Conservation (phyloP, 2,113 vertebrate genomes). For the Accipiter virgatus region DNA sequence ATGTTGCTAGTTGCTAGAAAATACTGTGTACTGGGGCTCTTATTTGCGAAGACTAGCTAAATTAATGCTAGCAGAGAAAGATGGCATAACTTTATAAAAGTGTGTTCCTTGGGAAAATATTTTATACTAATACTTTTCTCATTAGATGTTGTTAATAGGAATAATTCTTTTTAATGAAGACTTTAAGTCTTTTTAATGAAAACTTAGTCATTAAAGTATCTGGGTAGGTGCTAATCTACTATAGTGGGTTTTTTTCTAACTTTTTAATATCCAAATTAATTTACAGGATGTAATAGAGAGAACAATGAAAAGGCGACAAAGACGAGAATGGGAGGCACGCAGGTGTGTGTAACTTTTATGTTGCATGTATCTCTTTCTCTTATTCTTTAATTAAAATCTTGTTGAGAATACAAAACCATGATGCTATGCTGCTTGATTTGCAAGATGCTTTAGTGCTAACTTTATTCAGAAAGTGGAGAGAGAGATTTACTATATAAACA, state of each 20-base stretch:
- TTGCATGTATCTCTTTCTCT: not conserved
- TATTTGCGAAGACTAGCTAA: not conserved
- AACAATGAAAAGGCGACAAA: constrained; percentile 82
- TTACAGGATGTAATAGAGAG: constrained; percentile 84
- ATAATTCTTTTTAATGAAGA: not conserved
- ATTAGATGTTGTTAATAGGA: not conserved
- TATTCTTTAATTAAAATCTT: not conserved
- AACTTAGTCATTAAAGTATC: not conserved
- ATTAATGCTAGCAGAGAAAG: not conserved
- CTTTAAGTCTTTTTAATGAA: not conserved
- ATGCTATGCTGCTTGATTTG: not conserved
- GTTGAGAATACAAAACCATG: not conserved
- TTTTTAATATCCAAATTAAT: not conserved
- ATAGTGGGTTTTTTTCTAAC: not conserved
- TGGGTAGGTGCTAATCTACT: not conserved
- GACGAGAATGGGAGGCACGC: constrained; percentile 89
- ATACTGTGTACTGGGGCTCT: too few species aligned
- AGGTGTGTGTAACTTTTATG: constrained; percentile 71
- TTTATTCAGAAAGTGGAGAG: not conserved
- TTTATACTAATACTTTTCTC: not conserved
- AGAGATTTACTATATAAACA: not conserved
- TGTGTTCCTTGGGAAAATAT: not conserved
- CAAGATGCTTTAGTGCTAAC: not conserved
- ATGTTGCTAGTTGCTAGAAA: not conserved
- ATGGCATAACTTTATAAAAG: not conserved